Conservation (phyloP, 1,140 invertebrate genomes). For the Andricus grossulariae region DNA sequence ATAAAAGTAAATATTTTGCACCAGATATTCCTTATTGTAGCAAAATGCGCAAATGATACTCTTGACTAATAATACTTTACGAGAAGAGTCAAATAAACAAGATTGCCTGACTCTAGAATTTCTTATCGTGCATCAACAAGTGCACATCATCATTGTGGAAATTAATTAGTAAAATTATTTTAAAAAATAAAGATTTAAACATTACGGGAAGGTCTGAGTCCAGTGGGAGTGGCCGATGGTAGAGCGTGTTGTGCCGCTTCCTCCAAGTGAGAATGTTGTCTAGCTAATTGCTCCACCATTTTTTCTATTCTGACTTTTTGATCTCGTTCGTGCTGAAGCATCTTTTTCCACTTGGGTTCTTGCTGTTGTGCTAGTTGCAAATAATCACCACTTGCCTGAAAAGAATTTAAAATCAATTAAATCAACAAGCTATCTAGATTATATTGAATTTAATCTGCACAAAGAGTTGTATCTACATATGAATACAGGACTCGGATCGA, state of each 20-base stretch:
- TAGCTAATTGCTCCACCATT: constrained; percentile 97
- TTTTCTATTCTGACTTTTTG: constrained; percentile 96
- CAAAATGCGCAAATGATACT: no score
- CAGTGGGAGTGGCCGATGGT: constrained; percentile 68
- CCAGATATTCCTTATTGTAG: no score
- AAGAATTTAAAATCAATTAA: constrained; percentile 38
- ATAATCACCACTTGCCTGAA: constrained; percentile 92
- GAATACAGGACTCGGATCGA: no score
- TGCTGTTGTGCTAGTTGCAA: constrained; percentile 90
- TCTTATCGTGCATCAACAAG: no score
- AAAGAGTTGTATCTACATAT: neutral
- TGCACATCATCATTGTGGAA: neutral
- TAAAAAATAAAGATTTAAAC: neutral
- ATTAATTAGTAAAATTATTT: neutral
- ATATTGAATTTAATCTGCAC: neutral
- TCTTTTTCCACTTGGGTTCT: constrained; percentile 92
- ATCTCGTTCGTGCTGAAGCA: constrained; percentile 95
- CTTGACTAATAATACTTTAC: no score
- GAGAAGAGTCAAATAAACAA: no score
- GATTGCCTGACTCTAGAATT: no score
- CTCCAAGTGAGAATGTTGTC: constrained; percentile 96
- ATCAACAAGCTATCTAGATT: neutral
- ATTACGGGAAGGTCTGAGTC: constrained; percentile 71
- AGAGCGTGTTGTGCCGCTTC: constrained; percentile 83
- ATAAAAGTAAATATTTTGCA: no score